Conservation (phyloP, 2,113 vertebrate species). For the Heteronetta atricapilla region DNA sequence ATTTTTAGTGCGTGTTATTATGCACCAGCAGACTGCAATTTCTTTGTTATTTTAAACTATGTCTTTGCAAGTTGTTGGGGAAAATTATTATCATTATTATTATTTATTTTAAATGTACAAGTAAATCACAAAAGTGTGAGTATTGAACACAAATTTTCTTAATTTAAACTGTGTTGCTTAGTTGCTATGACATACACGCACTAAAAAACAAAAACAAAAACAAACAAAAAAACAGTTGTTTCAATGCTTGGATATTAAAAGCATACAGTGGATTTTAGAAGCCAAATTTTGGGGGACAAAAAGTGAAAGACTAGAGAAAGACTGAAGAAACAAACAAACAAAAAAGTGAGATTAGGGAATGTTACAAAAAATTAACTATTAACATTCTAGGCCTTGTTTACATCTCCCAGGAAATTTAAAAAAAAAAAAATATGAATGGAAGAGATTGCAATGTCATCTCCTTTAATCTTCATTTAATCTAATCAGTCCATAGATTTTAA, state of each 20-base stretch:
- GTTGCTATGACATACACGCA: neutral
- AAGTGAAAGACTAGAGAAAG: neutral
- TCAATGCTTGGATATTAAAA: constrained; percentile 9
- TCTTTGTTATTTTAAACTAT: constrained; percentile 3
- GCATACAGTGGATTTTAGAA: neutral
- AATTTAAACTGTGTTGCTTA: neutral
- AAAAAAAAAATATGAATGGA: neutral
- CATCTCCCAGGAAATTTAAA: neutral
- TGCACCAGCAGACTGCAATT: neutral
- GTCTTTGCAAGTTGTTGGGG: neutral
- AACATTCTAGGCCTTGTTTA: neutral
- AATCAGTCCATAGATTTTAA: neutral
- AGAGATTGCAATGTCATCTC: neutral
- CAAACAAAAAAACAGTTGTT: neutral
- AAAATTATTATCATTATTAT: neutral
- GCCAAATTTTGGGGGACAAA: neutral
- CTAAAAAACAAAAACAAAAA: neutral
- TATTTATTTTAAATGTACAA: neutral
- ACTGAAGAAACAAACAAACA: neutral
- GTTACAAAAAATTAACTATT: neutral
- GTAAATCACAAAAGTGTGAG: neutral
- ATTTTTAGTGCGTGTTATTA: neutral
- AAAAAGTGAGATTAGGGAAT: neutral
- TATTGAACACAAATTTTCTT: neutral
- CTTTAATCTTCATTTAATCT: too few species aligned